Conservation (phyloP, 2,797 vertebrate genomes). For the Lycodopsis pacificus region DNA sequence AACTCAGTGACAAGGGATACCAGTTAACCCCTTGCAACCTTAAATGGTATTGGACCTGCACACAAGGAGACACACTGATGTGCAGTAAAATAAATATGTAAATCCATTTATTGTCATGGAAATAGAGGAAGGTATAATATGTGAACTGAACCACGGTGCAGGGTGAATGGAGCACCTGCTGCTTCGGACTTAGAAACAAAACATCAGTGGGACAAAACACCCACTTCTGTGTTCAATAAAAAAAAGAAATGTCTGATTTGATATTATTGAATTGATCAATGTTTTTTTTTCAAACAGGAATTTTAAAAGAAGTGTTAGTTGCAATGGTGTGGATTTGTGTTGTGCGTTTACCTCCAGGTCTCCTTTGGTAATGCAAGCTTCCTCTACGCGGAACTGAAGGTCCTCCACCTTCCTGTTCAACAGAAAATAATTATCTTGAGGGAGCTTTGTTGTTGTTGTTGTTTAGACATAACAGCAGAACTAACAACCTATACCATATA, state of each 20-base stretch:
- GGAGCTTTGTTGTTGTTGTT: not conserved
- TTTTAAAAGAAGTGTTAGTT: not conserved
- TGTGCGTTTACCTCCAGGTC: conserved; percentile 94
- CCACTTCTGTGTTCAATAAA: not conserved
- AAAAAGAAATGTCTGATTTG: not conserved
- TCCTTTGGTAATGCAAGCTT: conserved; percentile 99
- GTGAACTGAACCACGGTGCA: conserved; percentile 4
- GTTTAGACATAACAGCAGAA: not conserved
- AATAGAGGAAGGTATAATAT: conserved; percentile 12
- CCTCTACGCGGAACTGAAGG: conserved; percentile 98
- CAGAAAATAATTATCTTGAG: not conserved
- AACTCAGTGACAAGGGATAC: conserved; percentile 1
- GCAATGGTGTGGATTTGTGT: conserved; percentile 10
- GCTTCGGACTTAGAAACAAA: not conserved
- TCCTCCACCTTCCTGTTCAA: conserved; percentile 95
- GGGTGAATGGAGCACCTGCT: conserved; percentile 9
- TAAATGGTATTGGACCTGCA: not conserved
- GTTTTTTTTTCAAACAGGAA: not conserved
- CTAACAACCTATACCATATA: not conserved
- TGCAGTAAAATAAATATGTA: not conserved
- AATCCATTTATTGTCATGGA: conserved; percentile 2
- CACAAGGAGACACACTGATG: not conserved
- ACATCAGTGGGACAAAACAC: conserved; percentile 5
- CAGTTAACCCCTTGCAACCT: not conserved
- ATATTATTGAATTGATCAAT: not conserved